A percentile compares a stretch with the other conserved stretches of the same genome.
These are phyloP conservation scores for Netelia fuscicornis DNA, from an alignment of 2,888 invertebrate genomes.

Conservation along the genomic window DNA sequence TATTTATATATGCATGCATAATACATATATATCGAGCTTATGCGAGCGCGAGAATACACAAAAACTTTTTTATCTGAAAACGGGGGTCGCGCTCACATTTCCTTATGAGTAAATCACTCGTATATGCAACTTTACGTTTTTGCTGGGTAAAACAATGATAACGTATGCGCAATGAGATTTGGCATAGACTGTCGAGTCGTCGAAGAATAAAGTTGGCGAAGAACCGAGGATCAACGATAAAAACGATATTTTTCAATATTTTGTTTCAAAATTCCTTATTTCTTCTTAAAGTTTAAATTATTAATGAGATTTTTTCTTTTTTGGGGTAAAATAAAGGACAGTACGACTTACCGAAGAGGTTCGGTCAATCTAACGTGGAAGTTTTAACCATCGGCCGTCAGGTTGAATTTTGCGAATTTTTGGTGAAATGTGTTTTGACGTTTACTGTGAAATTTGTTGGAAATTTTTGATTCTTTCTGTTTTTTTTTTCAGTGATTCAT, in stretches of 20 bases:
- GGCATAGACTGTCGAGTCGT: not conserved
- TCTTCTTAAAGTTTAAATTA: not conserved
- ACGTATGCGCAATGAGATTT: not conserved
- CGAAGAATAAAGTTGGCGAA: not conserved
- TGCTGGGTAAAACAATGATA: conserved; percentile 10
- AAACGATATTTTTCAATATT: not conserved
- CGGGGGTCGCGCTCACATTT: conserved; percentile 29
- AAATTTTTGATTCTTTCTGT: not conserved
- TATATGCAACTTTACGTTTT: not conserved
- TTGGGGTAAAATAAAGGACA: conserved; percentile 10
- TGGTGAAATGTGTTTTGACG: not conserved
- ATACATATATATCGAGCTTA: not conserved
- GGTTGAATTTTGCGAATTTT: not conserved
- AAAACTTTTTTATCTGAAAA: conserved; percentile 37
- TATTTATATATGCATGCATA: not conserved
- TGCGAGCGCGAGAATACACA: conserved; percentile 38
- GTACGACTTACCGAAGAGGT: conserved; percentile 32
- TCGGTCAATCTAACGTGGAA: not conserved
- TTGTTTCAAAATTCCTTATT: not conserved
- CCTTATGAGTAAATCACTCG: conserved; percentile 43
- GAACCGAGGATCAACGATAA: not conserved
- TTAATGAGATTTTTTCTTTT: not conserved
- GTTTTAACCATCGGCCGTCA: not conserved
- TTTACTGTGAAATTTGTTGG: not conserved
- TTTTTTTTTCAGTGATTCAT: conserved; percentile 2